Conservation (phyloP, 2,888 invertebrate genomes). For the Apodemia mormo region DNA sequence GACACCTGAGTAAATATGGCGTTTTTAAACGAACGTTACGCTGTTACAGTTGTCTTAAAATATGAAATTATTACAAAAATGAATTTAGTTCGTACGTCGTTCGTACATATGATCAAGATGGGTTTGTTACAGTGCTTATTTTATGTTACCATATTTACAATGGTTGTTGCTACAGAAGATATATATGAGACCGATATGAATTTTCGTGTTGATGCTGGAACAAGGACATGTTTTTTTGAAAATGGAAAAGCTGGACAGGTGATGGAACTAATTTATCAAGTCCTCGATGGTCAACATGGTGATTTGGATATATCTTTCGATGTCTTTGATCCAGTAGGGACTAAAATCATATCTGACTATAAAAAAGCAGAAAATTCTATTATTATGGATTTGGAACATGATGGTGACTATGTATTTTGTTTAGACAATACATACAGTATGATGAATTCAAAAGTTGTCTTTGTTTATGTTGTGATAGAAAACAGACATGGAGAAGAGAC, state of each 20-base stretch:
- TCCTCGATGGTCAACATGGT: slow-evolving; percentile 91
- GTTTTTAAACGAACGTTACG: not conserved
- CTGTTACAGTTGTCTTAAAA: not conserved
- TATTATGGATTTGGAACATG: slow-evolving; percentile 79
- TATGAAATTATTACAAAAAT: not conserved
- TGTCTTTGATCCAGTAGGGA: slow-evolving; percentile 84
- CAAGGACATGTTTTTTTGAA: slow-evolving; percentile 64
- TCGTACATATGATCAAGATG: not conserved
- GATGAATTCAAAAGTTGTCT: slow-evolving; percentile 90
- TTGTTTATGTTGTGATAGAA: slow-evolving; percentile 87
- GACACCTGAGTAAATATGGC: slow-evolving; percentile 47
- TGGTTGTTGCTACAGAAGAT: slow-evolving; percentile 42
- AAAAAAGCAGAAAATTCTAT: slow-evolving; percentile 87
- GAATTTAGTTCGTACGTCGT: not conserved
- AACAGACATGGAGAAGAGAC: slow-evolving; percentile 68
- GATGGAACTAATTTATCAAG: slow-evolving; percentile 74
- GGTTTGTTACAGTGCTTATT: not conserved
- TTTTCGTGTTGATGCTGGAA: slow-evolving; percentile 63
- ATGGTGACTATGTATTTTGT: slow-evolving; percentile 91
- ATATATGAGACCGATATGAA: slow-evolving; percentile 62
- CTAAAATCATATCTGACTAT: slow-evolving; percentile 83
- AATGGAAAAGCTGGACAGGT: slow-evolving; percentile 58
- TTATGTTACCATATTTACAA: slow-evolving; percentile 31
- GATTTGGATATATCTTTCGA: slow-evolving; percentile 92
- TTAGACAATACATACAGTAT: slow-evolving; percentile 93